Evolutionary conservation across 1,140 invertebrate genomes (phyloP).

Genomic region (Neuroterus valhalla): DNA sequence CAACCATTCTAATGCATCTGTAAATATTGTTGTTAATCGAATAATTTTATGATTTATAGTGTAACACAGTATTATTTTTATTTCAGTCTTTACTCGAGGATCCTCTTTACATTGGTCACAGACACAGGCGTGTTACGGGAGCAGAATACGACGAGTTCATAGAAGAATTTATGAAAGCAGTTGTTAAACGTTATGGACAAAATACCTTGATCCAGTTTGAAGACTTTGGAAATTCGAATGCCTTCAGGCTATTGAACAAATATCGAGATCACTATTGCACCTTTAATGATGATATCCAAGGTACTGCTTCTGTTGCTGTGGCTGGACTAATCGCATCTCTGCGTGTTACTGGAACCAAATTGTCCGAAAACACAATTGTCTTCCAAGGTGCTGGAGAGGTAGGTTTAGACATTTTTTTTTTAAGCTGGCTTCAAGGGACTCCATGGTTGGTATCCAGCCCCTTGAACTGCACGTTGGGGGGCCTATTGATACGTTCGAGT

Average conservation of each 20-base stretch:
- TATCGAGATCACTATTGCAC: slow-evolving; percentile 92
- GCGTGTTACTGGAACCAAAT: slow-evolving; percentile 83
- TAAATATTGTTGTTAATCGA: too few relatives aligned
- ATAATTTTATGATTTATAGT: not conserved
- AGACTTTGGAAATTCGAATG: slow-evolving; percentile 95
- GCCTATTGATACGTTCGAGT: too few relatives aligned
- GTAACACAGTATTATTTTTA: not conserved
- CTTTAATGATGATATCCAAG: slow-evolving; percentile 98
- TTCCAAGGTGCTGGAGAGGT: slow-evolving; percentile 96
- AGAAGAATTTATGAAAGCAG: slow-evolving; percentile 97
- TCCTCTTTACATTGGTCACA: slow-evolving; percentile 93
- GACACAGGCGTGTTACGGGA: slow-evolving; percentile 87
- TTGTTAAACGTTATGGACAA: slow-evolving; percentile 87
- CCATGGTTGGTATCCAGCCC: too few relatives aligned
- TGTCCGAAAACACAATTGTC: slow-evolving; percentile 89
- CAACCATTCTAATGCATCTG: too few relatives aligned
- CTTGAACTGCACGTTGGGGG: too few relatives aligned
- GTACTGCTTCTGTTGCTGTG: slow-evolving; percentile 92
- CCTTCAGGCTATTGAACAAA: slow-evolving; percentile 89
- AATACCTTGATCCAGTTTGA: slow-evolving; percentile 94
- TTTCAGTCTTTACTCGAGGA: slow-evolving; percentile 85
- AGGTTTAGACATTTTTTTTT: slow-evolving; percentile 42
- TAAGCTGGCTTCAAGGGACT: too few relatives aligned
- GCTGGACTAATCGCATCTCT: slow-evolving; percentile 92
- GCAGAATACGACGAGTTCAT: slow-evolving; percentile 92